Conservation (phyloP, 2,113 vertebrate species). For the Notothenia coriiceps region DNA sequence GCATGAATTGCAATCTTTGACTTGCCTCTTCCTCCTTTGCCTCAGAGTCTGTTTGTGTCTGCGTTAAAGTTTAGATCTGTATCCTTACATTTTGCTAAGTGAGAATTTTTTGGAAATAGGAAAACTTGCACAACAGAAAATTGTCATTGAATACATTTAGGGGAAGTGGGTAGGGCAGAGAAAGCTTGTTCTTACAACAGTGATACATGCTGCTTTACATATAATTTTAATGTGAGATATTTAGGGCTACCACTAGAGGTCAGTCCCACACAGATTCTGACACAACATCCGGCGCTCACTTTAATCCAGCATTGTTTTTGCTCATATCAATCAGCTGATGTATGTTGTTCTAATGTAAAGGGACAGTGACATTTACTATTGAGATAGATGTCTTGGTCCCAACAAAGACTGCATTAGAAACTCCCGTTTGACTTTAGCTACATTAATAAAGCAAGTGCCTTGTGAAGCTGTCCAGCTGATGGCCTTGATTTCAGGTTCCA, state of each 20-base stretch:
- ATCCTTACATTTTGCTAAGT: slow-evolving; percentile 17
- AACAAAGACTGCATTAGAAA: background rate
- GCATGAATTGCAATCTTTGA: slow-evolving; percentile 23
- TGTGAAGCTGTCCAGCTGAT: background rate
- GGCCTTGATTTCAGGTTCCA: background rate
- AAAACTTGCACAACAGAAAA: slow-evolving; percentile 20
- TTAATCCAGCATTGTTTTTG: background rate
- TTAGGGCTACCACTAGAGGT: slow-evolving; percentile 68
- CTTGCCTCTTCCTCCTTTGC: background rate
- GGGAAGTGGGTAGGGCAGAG: background rate
- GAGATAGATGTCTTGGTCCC: background rate
- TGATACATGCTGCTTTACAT: background rate
- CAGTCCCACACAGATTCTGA: slow-evolving; percentile 53
- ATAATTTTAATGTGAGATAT: background rate
- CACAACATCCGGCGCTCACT: background rate
- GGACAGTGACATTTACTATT: background rate
- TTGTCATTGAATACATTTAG: too few relatives aligned
- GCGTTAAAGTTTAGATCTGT: slow-evolving; percentile 21
- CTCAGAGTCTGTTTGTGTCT: slow-evolving; percentile 1
- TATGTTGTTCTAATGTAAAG: background rate
- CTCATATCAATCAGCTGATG: slow-evolving; percentile 4
- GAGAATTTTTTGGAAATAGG: background rate
- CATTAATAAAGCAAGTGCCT: background rate
- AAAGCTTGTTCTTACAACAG: background rate
- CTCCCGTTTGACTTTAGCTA: background rate